Base-by-base conservation (phyloP, 2,888 invertebrate species). In the Rhorus exstirpatorius region DNA sequence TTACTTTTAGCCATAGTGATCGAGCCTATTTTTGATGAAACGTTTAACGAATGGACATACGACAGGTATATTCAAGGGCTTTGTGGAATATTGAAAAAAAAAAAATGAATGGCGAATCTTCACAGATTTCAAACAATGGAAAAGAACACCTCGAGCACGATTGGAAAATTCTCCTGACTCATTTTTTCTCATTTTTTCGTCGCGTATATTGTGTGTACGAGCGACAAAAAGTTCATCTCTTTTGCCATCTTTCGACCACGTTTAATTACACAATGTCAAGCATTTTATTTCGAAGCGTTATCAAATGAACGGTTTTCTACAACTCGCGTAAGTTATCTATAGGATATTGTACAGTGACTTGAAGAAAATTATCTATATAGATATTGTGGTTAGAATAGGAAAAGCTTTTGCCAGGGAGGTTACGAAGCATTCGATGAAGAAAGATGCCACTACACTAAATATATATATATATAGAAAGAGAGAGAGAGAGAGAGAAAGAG, bases 211-310 rank as follows among this genome's bases (percentile, higher is more conserved):
- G 21, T 61, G 44, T 21, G 4, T 6, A 24, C 14, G 31, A 19
- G 46, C 12, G 55, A 70, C 35, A 58, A 55, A 61, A 71, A 76
- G 19, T 65, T 81, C 49, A 61, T 65, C 61, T 44, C 38, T 46
- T 35, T 26, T 41, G 17, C 17, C 26, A 38, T 58, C 35, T 65
- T 49, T 1, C 26, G 49, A 51, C 51, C 65, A 77, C 67, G 44
- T 77, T 71, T 67, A 67, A 77, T 77, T 76, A 49, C 76, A 60
- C n/a, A 19, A 46, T 60, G 75, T 67, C 71, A 58, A 75, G 17
- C 55, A 55, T 80, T 80, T 74, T 75, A 67, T 74, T 68, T 68
- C 38, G 68, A 46, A 81, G 63, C 80, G 76, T 72, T 81, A 81
- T 81, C 77, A 77, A 81, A 77, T 81, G 72, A 72, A 81, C 51